Conservation (phyloP, 2,888 invertebrate genomes). For the Hipparchia semele region DNA sequence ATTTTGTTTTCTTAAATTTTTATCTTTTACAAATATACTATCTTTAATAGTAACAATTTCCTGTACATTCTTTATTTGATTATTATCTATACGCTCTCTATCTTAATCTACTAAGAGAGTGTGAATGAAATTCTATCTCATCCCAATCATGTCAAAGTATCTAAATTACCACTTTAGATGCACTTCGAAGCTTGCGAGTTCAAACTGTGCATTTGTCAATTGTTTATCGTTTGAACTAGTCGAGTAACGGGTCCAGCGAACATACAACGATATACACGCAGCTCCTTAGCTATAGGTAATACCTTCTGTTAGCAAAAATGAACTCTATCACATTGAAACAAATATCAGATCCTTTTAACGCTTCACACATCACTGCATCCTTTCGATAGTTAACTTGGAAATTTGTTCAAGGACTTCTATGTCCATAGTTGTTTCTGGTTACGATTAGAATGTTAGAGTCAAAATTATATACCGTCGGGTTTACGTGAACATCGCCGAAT, state of each 20-base stretch:
- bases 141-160: neutral
- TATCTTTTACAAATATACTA: neutral
- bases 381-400: conserved; percentile 35
- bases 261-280: conserved; percentile 21
- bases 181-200: conserved; percentile 10
- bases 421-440: conserved; percentile 38
- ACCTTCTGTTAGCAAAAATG: conserved; percentile 17
- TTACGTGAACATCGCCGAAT: conserved; percentile 38
- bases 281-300: neutral
- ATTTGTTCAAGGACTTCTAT: conserved; percentile 49
- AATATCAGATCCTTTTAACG: conserved; percentile 5
- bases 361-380: conserved; percentile 17
- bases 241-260: conserved; percentile 33
- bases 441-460: conserved; percentile 40
- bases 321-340: neutral
- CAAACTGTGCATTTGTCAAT: conserved; percentile 36
- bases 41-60: conserved; percentile 2
- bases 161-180: neutral
- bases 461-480: conserved; percentile 39
- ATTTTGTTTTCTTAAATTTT: neutral
- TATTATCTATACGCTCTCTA: neutral
- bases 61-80: neutral
- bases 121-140: neutral
- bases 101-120: conserved; percentile 1
- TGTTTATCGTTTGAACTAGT: conserved; percentile 35